These are phyloP conservation scores for Hesperophylax magnus DNA, from an alignment of 1,140 invertebrate genomes.

Conservation along the genomic window DNA sequence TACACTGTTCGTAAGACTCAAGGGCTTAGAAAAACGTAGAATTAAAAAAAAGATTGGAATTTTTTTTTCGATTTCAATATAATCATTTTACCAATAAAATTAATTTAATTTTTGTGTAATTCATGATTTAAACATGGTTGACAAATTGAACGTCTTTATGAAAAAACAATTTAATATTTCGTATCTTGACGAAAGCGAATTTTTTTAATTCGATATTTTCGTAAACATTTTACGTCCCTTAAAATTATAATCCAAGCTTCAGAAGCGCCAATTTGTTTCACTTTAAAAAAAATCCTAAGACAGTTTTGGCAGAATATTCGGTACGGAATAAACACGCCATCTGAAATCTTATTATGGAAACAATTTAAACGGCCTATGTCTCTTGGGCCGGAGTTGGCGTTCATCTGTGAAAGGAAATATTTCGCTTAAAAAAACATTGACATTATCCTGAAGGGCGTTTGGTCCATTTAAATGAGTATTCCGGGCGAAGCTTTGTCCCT, in stretches of 20 bases:
- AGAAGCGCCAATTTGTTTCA: slow-evolving; percentile 34
- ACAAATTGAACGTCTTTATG: no score
- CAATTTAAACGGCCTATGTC: slow-evolving; percentile 30
- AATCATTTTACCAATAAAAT: no score
- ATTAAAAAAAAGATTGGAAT: no score
- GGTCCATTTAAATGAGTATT: slow-evolving; percentile 32
- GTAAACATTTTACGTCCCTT: slow-evolving; percentile 13
- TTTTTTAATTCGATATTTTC: slow-evolving; percentile 16
- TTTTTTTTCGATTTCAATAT: no score
- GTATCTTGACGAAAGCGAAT: background rate
- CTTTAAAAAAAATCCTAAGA: slow-evolving; percentile 33
- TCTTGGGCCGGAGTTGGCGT: slow-evolving; percentile 6
- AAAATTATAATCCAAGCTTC: slow-evolving; percentile 23
- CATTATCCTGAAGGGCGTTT: slow-evolving; percentile 25
- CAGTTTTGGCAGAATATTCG: slow-evolving; percentile 15
- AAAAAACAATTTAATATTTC: background rate
- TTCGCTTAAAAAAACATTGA: slow-evolving; percentile 43
- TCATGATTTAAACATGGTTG: no score
- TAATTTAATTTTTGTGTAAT: no score
- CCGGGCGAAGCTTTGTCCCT: slow-evolving; percentile 40
- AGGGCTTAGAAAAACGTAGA: no score
- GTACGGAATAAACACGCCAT: slow-evolving; percentile 39
- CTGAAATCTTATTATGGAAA: slow-evolving; percentile 43
- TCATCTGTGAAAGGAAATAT: slow-evolving; percentile 41
- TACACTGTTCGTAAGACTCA: no score